These are phyloP conservation scores for Eumacrocentrus americanus DNA, from an alignment of 2,888 invertebrate species.

Conservation along the genomic window DNA sequence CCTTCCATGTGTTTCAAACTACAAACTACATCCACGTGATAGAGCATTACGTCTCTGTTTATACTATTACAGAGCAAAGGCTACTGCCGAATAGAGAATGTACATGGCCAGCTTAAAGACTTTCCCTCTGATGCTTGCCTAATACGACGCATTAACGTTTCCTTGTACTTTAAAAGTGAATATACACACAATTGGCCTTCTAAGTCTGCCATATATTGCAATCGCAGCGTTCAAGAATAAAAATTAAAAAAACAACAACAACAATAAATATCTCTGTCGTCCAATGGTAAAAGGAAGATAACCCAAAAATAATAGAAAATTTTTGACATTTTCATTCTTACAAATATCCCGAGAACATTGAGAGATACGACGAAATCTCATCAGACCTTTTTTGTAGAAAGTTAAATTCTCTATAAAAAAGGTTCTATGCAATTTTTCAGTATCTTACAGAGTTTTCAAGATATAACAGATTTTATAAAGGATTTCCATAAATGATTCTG, in stretches of 20 bases:
- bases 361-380: no score
- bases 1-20: neutral
- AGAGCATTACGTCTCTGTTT: neutral
- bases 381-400: neutral
- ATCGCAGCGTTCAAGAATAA: neutral
- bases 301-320: no score
- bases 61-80: neutral
- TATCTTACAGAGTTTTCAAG: no score
- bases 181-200: neutral
- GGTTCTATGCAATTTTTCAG: no score
- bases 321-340: no score
- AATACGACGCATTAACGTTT: neutral
- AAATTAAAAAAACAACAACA: neutral
- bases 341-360: no score
- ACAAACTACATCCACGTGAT: neutral
- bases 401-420: no score
- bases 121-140: conserved; percentile 13
- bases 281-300: no score
- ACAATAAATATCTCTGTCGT: neutral
- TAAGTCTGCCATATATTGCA: neutral
- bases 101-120: conserved; percentile 9
- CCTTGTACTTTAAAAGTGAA: neutral
- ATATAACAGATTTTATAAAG: no score
- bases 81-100: conserved; percentile 1
- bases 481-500: neutral